Conservation (phyloP, 1,140 invertebrate genomes). For the Drosophila leontia region DNA sequence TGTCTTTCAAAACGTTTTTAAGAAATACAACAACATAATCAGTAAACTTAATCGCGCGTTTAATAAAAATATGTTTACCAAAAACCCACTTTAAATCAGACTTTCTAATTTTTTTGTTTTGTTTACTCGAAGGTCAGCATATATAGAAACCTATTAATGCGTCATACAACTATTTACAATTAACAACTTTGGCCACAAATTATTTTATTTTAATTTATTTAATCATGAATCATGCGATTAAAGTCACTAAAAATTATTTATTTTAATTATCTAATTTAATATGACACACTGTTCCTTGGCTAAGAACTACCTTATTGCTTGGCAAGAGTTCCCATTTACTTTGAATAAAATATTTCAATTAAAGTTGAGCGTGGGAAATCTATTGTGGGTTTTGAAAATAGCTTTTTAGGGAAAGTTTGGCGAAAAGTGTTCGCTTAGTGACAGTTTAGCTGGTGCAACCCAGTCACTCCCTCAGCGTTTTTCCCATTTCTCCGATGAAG, state of each 20-base stretch:
- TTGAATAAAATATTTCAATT: conserved; percentile 24
- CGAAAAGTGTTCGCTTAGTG: conserved; percentile 3
- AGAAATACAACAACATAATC: too few relatives aligned
- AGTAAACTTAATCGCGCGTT: not conserved
- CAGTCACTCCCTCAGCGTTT: conserved; percentile 25
- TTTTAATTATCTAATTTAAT: too few relatives aligned
- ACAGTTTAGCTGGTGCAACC: conserved; percentile 24
- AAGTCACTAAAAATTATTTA: too few relatives aligned
- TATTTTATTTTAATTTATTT: not conserved
- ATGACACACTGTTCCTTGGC: not conserved
- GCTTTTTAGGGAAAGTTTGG: conserved; percentile 8
- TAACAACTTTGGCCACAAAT: not conserved
- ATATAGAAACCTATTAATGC: conserved; percentile 1
- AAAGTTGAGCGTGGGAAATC: not conserved
- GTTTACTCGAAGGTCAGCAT: not conserved
- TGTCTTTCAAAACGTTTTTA: too few relatives aligned
- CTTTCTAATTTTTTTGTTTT: conserved; percentile 17
- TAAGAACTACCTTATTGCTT: not conserved
- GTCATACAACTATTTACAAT: not conserved
- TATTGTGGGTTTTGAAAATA: conserved; percentile 1
- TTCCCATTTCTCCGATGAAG: conserved; percentile 33
- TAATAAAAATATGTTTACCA: conserved; percentile 2
- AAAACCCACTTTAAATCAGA: not conserved
- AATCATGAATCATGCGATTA: conserved; percentile 17
- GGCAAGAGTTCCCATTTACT: not conserved